Conservation (phyloP, 2,113 vertebrate species). For the Equus przewalskii region DNA sequence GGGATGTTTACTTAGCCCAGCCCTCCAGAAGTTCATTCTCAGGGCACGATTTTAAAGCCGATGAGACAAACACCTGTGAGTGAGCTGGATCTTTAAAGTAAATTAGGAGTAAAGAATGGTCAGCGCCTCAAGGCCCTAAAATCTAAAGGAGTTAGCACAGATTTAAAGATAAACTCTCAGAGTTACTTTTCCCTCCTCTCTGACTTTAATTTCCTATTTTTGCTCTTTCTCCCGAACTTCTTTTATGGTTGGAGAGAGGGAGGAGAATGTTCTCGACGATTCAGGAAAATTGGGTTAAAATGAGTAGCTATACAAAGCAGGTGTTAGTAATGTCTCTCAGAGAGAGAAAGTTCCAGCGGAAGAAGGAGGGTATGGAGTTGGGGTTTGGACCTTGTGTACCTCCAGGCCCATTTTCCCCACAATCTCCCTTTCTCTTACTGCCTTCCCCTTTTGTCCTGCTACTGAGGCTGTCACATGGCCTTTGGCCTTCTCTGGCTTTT, state of each 20-base stretch:
- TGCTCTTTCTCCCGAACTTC: not conserved
- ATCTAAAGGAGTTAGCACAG: not conserved
- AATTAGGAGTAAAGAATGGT: not conserved
- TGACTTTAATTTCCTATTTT: conserved; percentile 47
- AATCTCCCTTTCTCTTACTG: not conserved
- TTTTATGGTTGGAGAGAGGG: conserved; percentile 14
- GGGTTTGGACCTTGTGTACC: not conserved
- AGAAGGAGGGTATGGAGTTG: not conserved
- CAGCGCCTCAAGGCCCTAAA: not conserved
- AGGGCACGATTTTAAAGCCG: conserved; percentile 22
- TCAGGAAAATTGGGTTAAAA: not conserved
- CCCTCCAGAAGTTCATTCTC: conserved; percentile 67
- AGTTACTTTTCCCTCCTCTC: not conserved
- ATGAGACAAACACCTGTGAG: conserved; percentile 62
- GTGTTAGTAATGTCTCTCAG: not conserved
- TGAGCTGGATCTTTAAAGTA: not conserved
- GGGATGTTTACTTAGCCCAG: conserved; percentile 72
- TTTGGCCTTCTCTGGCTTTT: not conserved
- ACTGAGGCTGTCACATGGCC: not conserved
- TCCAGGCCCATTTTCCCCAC: not conserved
- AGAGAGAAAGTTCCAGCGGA: not conserved
- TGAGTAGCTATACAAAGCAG: not conserved
- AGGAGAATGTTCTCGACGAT: not conserved
- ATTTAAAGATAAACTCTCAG: conserved; percentile 1
- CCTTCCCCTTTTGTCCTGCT: not conserved